Evolutionary conservation across 2,113 vertebrate genomes (phyloP), one percentile per base, ranked within the genome.

Genomic region (Ictidomys tridecemlineatus): DNA sequence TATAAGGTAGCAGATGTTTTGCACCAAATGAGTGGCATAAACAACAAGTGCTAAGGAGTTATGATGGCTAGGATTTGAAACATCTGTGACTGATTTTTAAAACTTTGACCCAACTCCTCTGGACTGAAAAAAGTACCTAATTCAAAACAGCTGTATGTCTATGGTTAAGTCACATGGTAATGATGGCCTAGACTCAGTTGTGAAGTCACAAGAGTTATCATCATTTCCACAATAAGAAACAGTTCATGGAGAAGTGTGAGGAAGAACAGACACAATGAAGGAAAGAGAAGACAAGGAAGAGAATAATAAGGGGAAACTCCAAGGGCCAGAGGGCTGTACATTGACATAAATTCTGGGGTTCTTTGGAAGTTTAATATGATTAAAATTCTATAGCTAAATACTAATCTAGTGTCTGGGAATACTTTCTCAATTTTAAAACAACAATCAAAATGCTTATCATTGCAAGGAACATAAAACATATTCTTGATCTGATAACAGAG

Each of bases 31-130:
- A 69, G 37, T n/a, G 24, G 5, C 79, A 85, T 83, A 94, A 94
- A 94, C 32, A 86, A 80, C 72, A 95, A 95, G 30, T 89, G 78
- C 20, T 93, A 92, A 95, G 87, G 77, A 93, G 37, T 93, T 94
- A 86, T 86, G 83, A 92, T 76, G 42, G 42, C 28, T 65, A 93
- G 32, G 18, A 85, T 95, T 88, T 97, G 39, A 94, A 95, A 94
- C 90, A 96, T 94, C 86, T 98, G 90, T 89, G 63, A 94, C 5
- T 91, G 8, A 91, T 96, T 93, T 94, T 87, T 88, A 89, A 14
- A 85, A 42, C n/a, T 82, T 82, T 94, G 56, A 91, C 89, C 45
- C 72, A 89, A 83, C 26, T 95, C 39, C 92, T 93, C 26, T 74
- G 39, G 37, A 93, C 73, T 95, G n/a, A 67, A 86, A 93, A 89